Conservation (phyloP, 2,888 invertebrate genomes). For the Orthosia cruda region DNA sequence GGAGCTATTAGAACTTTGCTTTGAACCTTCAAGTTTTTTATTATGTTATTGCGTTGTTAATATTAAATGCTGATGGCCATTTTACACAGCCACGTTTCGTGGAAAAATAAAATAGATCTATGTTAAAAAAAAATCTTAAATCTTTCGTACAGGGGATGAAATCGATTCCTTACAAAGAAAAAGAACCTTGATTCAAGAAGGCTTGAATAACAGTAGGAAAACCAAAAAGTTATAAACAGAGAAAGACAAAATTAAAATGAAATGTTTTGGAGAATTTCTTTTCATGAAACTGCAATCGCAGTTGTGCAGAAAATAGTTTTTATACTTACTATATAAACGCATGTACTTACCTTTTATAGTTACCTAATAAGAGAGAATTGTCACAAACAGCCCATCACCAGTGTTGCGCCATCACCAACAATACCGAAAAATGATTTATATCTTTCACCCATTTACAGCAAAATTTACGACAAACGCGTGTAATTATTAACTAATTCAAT, state of each 20-base stretch:
- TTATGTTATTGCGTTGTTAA: conserved; percentile 34
- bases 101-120: too few species aligned
- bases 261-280: too few species aligned
- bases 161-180: too few species aligned
- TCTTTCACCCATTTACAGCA: conserved; percentile 47
- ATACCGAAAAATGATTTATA: conserved; percentile 60
- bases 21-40: conserved; percentile 35
- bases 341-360: background rate
- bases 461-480: conserved; percentile 77
- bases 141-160: too few species aligned
- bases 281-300: background rate
- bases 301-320: background rate
- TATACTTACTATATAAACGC: too few species aligned
- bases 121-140: too few species aligned
- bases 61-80: conserved; percentile 20
- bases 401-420: conserved; percentile 38
- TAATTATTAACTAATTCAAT: conserved; percentile 89
- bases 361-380: background rate
- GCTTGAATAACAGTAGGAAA: too few species aligned
- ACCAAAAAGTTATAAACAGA: too few species aligned
- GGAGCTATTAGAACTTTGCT: conserved; percentile 49
- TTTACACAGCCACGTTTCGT: conserved; percentile 7
- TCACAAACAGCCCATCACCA: background rate
- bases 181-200: background rate
- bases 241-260: too few species aligned